Evolutionary conservation across 2,113 vertebrate species (phyloP), one percentile per base, ranked within the genome.

Genomic region (Bufo gargarizans): DNA sequence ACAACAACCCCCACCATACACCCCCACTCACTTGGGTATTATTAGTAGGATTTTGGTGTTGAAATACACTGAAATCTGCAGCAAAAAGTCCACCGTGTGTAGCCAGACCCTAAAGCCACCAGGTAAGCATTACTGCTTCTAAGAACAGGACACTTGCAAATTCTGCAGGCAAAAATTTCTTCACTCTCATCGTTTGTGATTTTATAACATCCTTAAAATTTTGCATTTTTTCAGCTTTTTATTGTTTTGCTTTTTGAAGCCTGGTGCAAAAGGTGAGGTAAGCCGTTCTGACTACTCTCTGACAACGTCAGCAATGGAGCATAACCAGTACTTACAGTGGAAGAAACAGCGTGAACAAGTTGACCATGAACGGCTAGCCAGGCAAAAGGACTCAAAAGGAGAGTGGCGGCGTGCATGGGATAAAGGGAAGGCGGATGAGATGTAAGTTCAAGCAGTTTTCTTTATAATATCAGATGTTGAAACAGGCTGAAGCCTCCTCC

Each of bases 401-500:
- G 98, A 99, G 93, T 99, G 98, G 98, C 95, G 96, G 82, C 96
- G 98, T 88, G 97, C 97, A 0, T 99, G 98, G 98, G 98, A 99
- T 92, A 90, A 97, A 94, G 96, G 99, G 93, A 99, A 99, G 92
- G 94, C 96, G 0, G 96, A 98, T 71, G 92, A 96, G 89, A 97
- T 95, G 98, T 99, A 97, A 95, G 94, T 72, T 14, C 4, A 1
- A 16, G 33, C 69, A 72, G 7, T 22, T 20, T 16, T 65, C 20
- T 20, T 1, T 65, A 65, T 7, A 20, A 20, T 65, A 3, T 33
- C 33, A 33, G 33, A 33, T 1, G 33, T 33, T 33, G 33, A 33
- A 33, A 33, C 33, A 33, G 33, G 33, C 33, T 33, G 33, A 33
- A 33, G 33, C 33, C 33, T 33, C 33, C 33, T 33, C 33, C 33